These are phyloP conservation scores for Ciconia maguari DNA, from an alignment of 2,113 vertebrate genomes.

Conservation along the genomic window DNA sequence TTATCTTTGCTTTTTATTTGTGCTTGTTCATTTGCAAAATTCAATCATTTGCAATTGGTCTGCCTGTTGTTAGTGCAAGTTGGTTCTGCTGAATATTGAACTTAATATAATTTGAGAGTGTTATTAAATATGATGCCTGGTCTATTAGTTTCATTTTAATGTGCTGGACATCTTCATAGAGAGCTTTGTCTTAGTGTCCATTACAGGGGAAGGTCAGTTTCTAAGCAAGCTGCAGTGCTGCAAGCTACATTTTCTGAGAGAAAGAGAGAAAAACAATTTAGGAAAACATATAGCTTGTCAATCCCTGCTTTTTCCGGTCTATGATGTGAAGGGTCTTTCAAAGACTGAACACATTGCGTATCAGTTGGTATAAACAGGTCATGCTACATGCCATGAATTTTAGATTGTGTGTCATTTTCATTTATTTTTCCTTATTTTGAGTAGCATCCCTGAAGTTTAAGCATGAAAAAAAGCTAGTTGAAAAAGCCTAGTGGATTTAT, in stretches of 20 bases:
- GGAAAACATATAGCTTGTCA: conserved; percentile 17
- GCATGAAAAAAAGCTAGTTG: not conserved
- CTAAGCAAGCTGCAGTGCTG: not conserved
- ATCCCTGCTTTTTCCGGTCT: not conserved
- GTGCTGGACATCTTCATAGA: not conserved
- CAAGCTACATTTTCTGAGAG: not conserved
- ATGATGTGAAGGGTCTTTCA: not conserved
- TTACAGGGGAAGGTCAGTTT: not conserved
- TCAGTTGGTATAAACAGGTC: conserved; percentile 1
- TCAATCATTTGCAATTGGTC: not conserved
- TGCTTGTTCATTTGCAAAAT: conserved; percentile 30
- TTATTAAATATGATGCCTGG: not conserved
- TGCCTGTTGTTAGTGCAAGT: not conserved
- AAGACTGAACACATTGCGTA: not conserved
- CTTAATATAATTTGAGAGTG: not conserved
- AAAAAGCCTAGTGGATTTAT: conserved; percentile 47
- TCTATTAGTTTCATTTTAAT: conserved; percentile 8
- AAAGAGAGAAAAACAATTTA: conserved; percentile 3
- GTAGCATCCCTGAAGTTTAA: conserved; percentile 9
- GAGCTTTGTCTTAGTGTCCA: not conserved
- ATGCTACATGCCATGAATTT: not conserved
- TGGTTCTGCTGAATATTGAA: conserved; percentile 11
- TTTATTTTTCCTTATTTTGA: conserved; percentile 43
- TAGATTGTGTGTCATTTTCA: not conserved
- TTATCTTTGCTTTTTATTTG: conserved; percentile 33